Base-by-base conservation (phyloP, 2,888 invertebrate genomes). In the Drosophila nr. medialis region DNA sequence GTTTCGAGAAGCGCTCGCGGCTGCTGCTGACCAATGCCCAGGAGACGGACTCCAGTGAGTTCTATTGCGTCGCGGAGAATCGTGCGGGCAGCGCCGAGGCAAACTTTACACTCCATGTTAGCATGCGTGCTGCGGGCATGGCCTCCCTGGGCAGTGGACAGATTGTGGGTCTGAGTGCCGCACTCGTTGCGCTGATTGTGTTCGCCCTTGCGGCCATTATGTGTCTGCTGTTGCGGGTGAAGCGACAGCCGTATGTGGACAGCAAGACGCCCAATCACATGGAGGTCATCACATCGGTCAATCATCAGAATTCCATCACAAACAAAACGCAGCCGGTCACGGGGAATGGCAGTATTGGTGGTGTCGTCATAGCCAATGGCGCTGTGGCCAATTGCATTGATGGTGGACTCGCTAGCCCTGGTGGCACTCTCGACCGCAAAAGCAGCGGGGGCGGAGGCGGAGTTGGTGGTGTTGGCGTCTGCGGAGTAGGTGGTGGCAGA, bases 1-100 rank as follows among this genome's bases (percentile, higher is more conserved):
- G 95, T 55, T 95, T 95, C 68, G 96, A 96, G 89, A 97, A 96
- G 93, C 95, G 95, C 77, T 97, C 97, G 70, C 95, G 95, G 10
- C 94, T 98, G 70, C 94, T 96, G 64, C 93, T 98, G 50, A 96
- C 96, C 38, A 97, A 97, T 91, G 96, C 96, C 27, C 96, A 97
- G 93, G 96, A 97, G 92, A 94, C 96, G 3, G 97, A 97, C 91
- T 96, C 96, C 1, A 96, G 96, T 66, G 97, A 97, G 88, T 97
- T 98, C 93, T 96, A 96, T 92, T 98, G 98, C 92, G 96, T 97
- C 2, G 98, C 98, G 11, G 97, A 97, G 93, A 98, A 98, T 93
- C 95, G 96, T 72, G 98, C 97, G 5, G 98, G 98, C 29, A 96
- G 95, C 89, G 96, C 96, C 38, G 97, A 97, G 93, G 97, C 97